phyloP scores from a whole-genome alignment of 2,888 invertebrate genomes.

The Zhuqinia jingwanae region DNA sequence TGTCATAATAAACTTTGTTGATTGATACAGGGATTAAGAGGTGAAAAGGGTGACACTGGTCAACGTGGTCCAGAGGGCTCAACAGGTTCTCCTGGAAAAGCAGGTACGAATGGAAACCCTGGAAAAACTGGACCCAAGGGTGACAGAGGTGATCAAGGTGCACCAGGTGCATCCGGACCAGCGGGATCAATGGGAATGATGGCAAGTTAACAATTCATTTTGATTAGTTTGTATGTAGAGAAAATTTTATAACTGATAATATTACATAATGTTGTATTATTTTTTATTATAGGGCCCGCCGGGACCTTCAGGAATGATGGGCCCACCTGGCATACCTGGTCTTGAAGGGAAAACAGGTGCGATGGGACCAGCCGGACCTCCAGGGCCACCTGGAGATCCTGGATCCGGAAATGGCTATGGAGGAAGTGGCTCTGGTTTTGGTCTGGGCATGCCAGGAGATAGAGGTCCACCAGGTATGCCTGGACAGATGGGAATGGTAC shows the following conservation, averaged over 20 bases:
- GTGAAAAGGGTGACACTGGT: constrained; percentile 80
- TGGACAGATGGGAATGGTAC: constrained; percentile 77
- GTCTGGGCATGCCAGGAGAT: constrained; percentile 79
- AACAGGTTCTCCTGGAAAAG: constrained; percentile 80
- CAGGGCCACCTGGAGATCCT: constrained; percentile 79
- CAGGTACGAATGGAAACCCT: constrained; percentile 81
- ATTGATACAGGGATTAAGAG: constrained; percentile 80
- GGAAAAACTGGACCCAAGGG: constrained; percentile 82
- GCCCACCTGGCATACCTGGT: constrained; percentile 80
- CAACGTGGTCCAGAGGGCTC: constrained; percentile 79
- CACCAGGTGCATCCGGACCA: constrained; percentile 81
- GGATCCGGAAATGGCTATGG: constrained; percentile 73
- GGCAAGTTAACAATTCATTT: too few relatives aligned
- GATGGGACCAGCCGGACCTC: constrained; percentile 78
- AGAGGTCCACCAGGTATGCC: constrained; percentile 79
- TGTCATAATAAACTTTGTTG: constrained; percentile 19
- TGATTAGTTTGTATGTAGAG: too few relatives aligned
- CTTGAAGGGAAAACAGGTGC: constrained; percentile 77
- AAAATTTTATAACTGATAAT: not conserved
- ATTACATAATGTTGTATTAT: too few relatives aligned
- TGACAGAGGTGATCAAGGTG: constrained; percentile 81
- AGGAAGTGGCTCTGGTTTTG: constrained; percentile 68
- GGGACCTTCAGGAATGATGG: constrained; percentile 80
- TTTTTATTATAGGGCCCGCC: constrained; percentile 82
- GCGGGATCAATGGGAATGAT: constrained; percentile 79